phyloP scores from a whole-genome alignment of 2,797 vertebrate genomes.

The Chrysocyon brachyurus region DNA sequence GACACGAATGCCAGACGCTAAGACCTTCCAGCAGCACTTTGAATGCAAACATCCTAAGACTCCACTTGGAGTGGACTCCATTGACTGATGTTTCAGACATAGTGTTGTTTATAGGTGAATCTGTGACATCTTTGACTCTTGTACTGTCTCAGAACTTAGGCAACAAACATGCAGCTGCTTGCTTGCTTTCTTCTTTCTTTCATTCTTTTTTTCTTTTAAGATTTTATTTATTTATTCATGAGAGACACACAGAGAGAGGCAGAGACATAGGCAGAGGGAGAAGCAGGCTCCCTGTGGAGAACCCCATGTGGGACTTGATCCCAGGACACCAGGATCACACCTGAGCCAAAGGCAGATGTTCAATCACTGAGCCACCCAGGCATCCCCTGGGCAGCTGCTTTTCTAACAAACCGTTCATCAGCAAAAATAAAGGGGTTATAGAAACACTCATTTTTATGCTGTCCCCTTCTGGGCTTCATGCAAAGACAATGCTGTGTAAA shows the following conservation, averaged over 20 bases:
- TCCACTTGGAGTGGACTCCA: constrained; percentile 90
- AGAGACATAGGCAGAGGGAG: too few relatives aligned
- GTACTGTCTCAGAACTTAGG: constrained; percentile 88
- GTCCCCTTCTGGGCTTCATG: constrained; percentile 89
- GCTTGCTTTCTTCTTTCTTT: too few relatives aligned
- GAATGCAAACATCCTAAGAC: constrained; percentile 96
- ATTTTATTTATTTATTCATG: too few relatives aligned
- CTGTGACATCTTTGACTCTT: constrained; percentile 88
- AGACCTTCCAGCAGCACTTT: constrained; percentile 97
- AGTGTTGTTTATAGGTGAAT: constrained; percentile 89
- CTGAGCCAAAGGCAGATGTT: too few relatives aligned
- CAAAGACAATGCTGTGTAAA: constrained; percentile 90
- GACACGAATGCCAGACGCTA: constrained; percentile 96
- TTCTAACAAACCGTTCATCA: constrained; percentile 90
- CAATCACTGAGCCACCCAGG: too few relatives aligned
- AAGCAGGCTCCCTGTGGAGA: too few relatives aligned
- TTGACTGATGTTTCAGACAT: constrained; percentile 92
- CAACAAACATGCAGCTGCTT: constrained; percentile 90
- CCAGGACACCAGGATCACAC: too few relatives aligned
- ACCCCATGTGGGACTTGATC: too few relatives aligned
- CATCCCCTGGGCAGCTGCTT: constrained; percentile 85
- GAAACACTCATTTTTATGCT: constrained; percentile 91
- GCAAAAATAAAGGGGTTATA: constrained; percentile 90
- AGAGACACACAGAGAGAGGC: too few relatives aligned
- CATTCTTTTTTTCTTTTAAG: too few relatives aligned